Conservation (phyloP, 1,140 invertebrate genomes). For the Heliconius hermathena region DNA sequence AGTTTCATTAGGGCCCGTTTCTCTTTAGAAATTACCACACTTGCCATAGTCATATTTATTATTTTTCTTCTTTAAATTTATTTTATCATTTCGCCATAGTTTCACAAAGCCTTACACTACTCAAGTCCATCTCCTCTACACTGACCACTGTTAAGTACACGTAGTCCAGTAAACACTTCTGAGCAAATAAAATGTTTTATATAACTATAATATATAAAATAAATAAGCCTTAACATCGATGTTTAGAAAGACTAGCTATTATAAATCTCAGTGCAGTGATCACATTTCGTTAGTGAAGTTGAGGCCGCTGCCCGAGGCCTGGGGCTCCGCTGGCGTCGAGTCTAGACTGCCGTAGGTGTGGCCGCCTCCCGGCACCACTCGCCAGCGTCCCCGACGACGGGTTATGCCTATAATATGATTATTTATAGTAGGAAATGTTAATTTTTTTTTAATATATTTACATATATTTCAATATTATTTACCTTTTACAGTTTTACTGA, state of each 20-base stretch:
- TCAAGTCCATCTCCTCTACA: not conserved
- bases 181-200: not conserved
- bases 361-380: slow-evolving; percentile 59
- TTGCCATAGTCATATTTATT: not conserved
- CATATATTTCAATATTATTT: not conserved
- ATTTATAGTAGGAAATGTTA: not conserved
- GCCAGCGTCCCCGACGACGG: slow-evolving; percentile 71
- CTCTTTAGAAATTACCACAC: not conserved
- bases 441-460: not conserved
- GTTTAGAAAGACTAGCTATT: slow-evolving; percentile 10
- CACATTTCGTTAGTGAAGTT: slow-evolving; percentile 72
- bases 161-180: not conserved
- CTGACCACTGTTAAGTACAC: not conserved
- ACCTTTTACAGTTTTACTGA: not conserved
- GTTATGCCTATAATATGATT: slow-evolving; percentile 69
- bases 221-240: slow-evolving; percentile 8
- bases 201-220: slow-evolving; percentile 1
- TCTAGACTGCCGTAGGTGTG: slow-evolving; percentile 78
- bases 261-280: slow-evolving; percentile 34
- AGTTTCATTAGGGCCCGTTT: not conserved
- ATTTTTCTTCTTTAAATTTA: not conserved
- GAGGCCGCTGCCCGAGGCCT: slow-evolving; percentile 58
- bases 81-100: not conserved
- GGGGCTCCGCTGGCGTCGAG: slow-evolving; percentile 59
- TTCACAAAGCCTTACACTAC: not conserved